Evolutionary conservation across 2,797 vertebrate species (phyloP), one percentile per base, ranked within the genome.

Genomic region (Leptoclinus maculatus): DNA sequence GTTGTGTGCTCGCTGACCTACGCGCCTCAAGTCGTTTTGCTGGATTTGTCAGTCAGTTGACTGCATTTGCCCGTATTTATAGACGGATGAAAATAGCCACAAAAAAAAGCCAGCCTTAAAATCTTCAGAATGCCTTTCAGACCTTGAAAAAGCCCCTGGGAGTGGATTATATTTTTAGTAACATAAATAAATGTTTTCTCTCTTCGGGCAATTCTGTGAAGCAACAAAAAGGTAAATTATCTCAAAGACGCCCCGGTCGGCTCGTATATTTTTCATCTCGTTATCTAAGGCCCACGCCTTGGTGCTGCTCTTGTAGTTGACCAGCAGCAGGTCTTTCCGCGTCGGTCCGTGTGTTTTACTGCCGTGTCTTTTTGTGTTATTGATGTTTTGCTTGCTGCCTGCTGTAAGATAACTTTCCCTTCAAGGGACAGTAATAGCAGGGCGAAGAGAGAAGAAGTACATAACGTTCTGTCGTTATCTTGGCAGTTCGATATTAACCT

Each of bases 121-220:
- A 75, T 83, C 74, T 19, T 80, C 57, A 63, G 19, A 88, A 72
- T 47, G 67, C 45, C 65, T 71, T 51, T 66, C 32, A 87, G 79
- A 83, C 68, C 68, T 58, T 71, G 29, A 59, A 89, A 51, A 87
- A 76, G 71, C 83, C 76, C 69, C 36, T 58, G 75, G 72, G 79
- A 82, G 14, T 32, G 27, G 58, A 76, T 85, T 79, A 62, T 86
- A 90, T 77, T 87, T 91, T 85, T 86, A 87, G 84, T 56, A 16
- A 76, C 72, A 39, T 21, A 39, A 34, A 78, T 74, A 80, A 81
- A 66, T 68, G 43, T 74, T 87, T 80, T 87, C 60, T 86, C 63
- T 81, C 72, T 45, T 10, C 13, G 72, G 76, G 65, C 49, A 71
- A 73, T 66, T 74, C 41, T 73, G 57, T 74, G 62, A 64, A 58